These are phyloP conservation scores for Phortica variegata DNA, from an alignment of 1,140 invertebrate genomes.

Conservation along the genomic window DNA sequence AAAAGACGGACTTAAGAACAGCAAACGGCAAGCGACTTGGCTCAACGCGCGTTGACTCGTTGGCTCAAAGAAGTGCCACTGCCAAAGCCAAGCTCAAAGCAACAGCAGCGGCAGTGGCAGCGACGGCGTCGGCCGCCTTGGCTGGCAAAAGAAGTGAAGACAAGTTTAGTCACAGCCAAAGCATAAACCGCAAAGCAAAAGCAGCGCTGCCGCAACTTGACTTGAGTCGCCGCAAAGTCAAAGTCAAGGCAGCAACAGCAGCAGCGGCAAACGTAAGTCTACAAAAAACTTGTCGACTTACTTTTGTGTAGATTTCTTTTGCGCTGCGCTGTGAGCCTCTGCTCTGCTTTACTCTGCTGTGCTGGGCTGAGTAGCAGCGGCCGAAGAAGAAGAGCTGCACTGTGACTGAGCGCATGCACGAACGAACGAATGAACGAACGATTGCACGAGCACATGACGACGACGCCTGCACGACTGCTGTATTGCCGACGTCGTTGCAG, in stretches of 20 bases:
- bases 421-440: slow-evolving; percentile 15
- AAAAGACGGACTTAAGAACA: slow-evolving; percentile 57
- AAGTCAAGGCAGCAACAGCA: slow-evolving; percentile 31
- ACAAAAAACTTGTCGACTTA: background rate
- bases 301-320: no score
- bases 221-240: slow-evolving; percentile 26
- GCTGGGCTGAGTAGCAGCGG: slow-evolving; percentile 3
- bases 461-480: background rate
- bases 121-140: slow-evolving; percentile 13
- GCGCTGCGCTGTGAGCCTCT: no score
- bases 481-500: background rate
- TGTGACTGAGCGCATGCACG: slow-evolving; percentile 20
- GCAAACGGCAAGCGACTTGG: no score
- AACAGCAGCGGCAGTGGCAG: slow-evolving; percentile 16
- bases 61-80: slow-evolving; percentile 34
- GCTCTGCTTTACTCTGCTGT: no score
- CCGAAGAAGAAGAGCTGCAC: slow-evolving; percentile 11
- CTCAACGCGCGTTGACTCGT: no score
- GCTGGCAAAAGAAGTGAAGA: slow-evolving; percentile 2
- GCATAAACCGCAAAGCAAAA: background rate
- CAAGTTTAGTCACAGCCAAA: no score
- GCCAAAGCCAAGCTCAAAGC: slow-evolving; percentile 34
- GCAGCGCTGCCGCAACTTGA: slow-evolving; percentile 14
- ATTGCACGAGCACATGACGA: background rate
- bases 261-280: slow-evolving; percentile 10